These are phyloP conservation scores for Pseudomyrmex pallidus DNA, from an alignment of 1,140 invertebrate genomes.

Conservation along the genomic window DNA sequence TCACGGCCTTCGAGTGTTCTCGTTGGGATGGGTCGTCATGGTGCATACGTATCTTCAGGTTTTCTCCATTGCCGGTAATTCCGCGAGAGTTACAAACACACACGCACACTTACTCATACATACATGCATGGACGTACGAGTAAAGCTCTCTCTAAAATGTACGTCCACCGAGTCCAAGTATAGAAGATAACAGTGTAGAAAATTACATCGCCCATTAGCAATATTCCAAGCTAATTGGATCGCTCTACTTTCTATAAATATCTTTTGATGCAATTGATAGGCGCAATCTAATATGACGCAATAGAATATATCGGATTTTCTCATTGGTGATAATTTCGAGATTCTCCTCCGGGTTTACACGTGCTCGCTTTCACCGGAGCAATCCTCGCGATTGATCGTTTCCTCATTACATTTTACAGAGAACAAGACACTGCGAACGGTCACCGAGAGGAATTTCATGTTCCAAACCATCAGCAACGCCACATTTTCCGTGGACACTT, in stretches of 20 bases:
- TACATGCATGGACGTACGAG: too few species aligned
- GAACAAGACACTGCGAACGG: slow-evolving; percentile 89
- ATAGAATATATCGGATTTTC: slow-evolving; percentile 39
- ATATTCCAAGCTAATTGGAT: slow-evolving; percentile 39
- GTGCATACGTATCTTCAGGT: slow-evolving; percentile 95
- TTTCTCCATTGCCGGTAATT: slow-evolving; percentile 90
- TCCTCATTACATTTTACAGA: slow-evolving; percentile 79
- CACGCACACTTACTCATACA: too few species aligned
- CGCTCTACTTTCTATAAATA: slow-evolving; percentile 56
- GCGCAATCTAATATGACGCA: slow-evolving; percentile 31
- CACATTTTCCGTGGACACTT: slow-evolving; percentile 95
- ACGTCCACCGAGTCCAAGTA: neutral
- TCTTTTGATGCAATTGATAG: slow-evolving; percentile 9
- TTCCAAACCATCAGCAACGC: slow-evolving; percentile 95
- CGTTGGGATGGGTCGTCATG: slow-evolving; percentile 96
- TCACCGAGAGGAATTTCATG: slow-evolving; percentile 92
- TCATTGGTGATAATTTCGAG: slow-evolving; percentile 41
- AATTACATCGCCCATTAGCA: slow-evolving; percentile 19
- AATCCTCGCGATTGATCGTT: slow-evolving; percentile 44
- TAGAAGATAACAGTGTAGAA: neutral
- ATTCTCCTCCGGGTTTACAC: neutral
- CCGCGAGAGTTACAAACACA: slow-evolving; percentile 11
- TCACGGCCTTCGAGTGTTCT: slow-evolving; percentile 94
- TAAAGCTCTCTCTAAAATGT: too few species aligned
- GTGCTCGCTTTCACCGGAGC: slow-evolving; percentile 50